These are phyloP conservation scores for Sminthurides aquaticus DNA, from an alignment of 2,888 invertebrate genomes.

Conservation along the genomic window DNA sequence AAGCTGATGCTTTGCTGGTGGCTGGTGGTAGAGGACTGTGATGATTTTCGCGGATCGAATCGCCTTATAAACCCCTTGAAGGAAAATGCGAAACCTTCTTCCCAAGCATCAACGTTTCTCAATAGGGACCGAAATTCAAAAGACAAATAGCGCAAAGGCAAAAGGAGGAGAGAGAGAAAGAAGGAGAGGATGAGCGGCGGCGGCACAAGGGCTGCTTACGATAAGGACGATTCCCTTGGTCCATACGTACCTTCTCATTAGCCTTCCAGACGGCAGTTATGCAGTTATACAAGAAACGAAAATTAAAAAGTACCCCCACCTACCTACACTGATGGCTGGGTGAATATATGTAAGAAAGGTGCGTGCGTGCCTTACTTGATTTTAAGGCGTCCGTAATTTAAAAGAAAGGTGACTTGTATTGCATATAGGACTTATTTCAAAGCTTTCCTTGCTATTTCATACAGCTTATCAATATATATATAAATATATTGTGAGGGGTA, in stretches of 20 bases:
- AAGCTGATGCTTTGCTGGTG: neutral
- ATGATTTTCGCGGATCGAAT: constrained; percentile 25
- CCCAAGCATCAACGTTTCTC: neutral
- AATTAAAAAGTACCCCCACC: neutral
- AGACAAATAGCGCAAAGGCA: no score
- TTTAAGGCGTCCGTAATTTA: neutral
- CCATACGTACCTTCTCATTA: constrained; percentile 18
- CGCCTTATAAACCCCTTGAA: constrained; percentile 38
- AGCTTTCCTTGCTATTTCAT: no score
- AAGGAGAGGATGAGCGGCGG: neutral
- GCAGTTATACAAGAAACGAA: neutral
- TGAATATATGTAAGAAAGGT: neutral
- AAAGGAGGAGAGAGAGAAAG: neutral
- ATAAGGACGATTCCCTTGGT: neutral
- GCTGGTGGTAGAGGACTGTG: constrained; percentile 18
- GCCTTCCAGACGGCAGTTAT: constrained; percentile 20
- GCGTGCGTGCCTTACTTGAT: neutral
- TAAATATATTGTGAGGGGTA: no score
- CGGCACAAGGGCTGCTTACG: no score
- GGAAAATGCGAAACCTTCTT: constrained; percentile 9
- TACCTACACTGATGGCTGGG: neutral
- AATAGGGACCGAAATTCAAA: constrained; percentile 2
- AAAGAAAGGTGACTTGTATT: no score
- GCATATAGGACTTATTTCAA: no score
- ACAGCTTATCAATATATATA: no score